Conservation (phyloP, 1,140 invertebrate genomes). For the Panagrolaimus sp. region DNA sequence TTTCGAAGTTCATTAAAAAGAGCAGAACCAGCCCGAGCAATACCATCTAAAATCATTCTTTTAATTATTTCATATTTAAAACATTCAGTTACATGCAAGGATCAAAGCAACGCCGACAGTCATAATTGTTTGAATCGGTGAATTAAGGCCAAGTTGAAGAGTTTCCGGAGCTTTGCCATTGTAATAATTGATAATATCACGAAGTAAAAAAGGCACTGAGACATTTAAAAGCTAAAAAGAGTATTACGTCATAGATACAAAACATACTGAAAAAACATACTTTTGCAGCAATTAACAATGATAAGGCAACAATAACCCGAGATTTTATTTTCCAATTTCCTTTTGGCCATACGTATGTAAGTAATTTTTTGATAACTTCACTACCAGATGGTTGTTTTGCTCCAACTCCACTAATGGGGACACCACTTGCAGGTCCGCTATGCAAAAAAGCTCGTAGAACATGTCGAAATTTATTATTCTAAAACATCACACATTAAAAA, state of each 20-base stretch:
- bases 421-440: no score
- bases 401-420: no score
- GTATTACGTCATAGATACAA: neutral
- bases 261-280: conserved; percentile 44
- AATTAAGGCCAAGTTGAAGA: conserved; percentile 60
- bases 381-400: conserved; percentile 58
- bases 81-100: conserved; percentile 75
- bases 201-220: conserved; percentile 91
- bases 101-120: conserved; percentile 70
- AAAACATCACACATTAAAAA: no score
- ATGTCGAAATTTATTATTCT: no score
- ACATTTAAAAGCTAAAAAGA: conserved; percentile 73
- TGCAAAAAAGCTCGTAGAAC: no score
- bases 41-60: conserved; percentile 71
- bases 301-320: conserved; percentile 76
- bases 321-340: conserved; percentile 72
- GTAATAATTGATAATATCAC: conserved; percentile 85
- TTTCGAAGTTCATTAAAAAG: conserved; percentile 93
- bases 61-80: conserved; percentile 3
- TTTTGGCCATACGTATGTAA: conserved; percentile 91
- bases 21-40: conserved; percentile 77
- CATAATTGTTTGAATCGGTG: conserved; percentile 56
- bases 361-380: conserved; percentile 80
- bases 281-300: conserved; percentile 62
- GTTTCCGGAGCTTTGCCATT: conserved; percentile 61